These are phyloP conservation scores for Calliscelio sp. DNA, from an alignment of 2,888 invertebrate genomes.

Conservation along the genomic window DNA sequence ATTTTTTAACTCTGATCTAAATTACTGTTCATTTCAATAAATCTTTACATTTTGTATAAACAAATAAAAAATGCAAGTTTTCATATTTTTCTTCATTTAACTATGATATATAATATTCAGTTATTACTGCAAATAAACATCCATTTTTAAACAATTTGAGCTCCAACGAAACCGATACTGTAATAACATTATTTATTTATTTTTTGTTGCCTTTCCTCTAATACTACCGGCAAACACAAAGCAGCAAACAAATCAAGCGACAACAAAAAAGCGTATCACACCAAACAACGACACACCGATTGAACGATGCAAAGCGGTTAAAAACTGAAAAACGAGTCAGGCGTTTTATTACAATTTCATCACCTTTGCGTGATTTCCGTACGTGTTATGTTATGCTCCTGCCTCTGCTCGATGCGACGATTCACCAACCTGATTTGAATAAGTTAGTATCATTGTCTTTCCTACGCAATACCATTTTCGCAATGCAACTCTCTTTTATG, in stretches of 20 bases:
- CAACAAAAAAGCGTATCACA: background rate
- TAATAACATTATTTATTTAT: too few relatives aligned
- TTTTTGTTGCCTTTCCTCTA: background rate
- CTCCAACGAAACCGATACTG: too few relatives aligned
- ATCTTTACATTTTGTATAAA: too few relatives aligned
- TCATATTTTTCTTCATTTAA: too few relatives aligned
- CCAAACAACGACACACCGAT: background rate
- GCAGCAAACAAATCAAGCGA: slow-evolving; percentile 21
- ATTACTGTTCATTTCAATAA: too few relatives aligned
- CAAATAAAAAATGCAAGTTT: too few relatives aligned
- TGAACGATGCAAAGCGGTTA: slow-evolving; percentile 10
- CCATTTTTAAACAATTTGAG: too few relatives aligned
- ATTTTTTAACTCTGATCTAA: too few relatives aligned
- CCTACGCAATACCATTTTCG: slow-evolving; percentile 51
- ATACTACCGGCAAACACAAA: background rate
- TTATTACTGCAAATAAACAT: too few relatives aligned
- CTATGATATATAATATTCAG: too few relatives aligned
- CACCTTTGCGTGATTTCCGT: slow-evolving; percentile 90
- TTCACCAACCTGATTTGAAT: slow-evolving; percentile 88
- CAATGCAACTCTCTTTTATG: slow-evolving; percentile 19
- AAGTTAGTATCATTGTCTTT: slow-evolving; percentile 75
- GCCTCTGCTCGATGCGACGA: slow-evolving; percentile 89
- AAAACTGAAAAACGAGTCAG: slow-evolving; percentile 40
- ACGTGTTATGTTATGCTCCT: slow-evolving; percentile 90
- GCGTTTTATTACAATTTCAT: slow-evolving; percentile 78